Evolutionary conservation across 2,888 invertebrate species (phyloP), one percentile per base, ranked within the genome.

Genomic region (Entomobrya proxima): DNA sequence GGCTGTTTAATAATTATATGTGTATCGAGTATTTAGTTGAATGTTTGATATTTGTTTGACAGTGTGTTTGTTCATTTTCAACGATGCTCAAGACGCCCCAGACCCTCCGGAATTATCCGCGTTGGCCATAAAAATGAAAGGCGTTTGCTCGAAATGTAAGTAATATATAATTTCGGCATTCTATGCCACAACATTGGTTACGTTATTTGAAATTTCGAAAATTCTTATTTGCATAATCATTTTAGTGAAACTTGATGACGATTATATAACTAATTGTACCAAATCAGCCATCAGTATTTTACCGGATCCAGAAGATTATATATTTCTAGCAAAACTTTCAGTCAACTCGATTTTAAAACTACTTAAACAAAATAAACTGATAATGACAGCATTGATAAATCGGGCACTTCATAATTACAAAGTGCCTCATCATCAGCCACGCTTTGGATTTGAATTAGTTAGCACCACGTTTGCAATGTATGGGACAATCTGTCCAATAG

Each of bases 361-460:
- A 0, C 61, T 47, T 24, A 47, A 37, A 11, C 82, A 86, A 78
- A 86, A 86, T 30, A 55, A 77, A 3, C 5, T 55, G 4, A 15
- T 82, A 0, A n/a, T 86, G 35, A 15, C 0, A 6, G 50, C 44
- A 4, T 11, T 82, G 18, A 82, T 86, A 47, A 69, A 58, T 9
- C 18, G 55, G 2, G 76, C 27, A 0, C 0, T 86, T 0, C 30
- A 76, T 40, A 69, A 77, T 15, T n/a, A 18, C 2, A 69, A 18
- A 24, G 77, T 76, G 4, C 69, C 76, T 1, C 7, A 32, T 1
- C 77, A 80, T 13, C 61, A 50, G 3, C 83, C 86, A 7, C 50
- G 18, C 13, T 78, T 55, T 55, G 86, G 86, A 18, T 79, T 74
- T 18, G 44, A 86, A 21, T 55, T 83, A 7, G 37, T 78, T 11